Percentiles rank a stretch among this genome's conserved stretches.
These are phyloP conservation scores for Acanthornis magna DNA, from an alignment of 2,797 vertebrate genomes.

Conservation along the genomic window DNA sequence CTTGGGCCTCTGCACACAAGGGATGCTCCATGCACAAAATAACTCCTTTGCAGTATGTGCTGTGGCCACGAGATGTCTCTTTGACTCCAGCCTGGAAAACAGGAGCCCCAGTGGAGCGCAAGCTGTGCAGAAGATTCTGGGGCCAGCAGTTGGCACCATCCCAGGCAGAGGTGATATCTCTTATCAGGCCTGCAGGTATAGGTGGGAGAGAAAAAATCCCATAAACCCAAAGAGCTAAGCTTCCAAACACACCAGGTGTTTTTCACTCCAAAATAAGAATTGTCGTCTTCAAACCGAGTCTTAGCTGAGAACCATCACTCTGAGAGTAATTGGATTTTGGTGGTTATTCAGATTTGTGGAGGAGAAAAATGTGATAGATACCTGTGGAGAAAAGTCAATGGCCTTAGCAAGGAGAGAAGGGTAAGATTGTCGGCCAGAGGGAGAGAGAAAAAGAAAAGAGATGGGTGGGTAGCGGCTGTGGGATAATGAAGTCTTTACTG, in stretches of 20 bases:
- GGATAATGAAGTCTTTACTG: not conserved
- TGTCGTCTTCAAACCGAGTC: not conserved
- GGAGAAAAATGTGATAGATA: not conserved
- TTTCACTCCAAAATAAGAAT: not conserved
- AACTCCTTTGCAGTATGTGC: conserved; percentile 22
- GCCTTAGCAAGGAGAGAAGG: not conserved
- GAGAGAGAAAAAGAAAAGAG: not conserved
- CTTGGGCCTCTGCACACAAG: not conserved
- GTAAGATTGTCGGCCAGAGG: not conserved
- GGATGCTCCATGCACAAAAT: not conserved
- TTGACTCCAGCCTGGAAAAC: not conserved
- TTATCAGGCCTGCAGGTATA: not conserved
- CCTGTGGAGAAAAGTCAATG: not conserved
- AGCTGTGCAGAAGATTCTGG: not conserved
- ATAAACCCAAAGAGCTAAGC: not conserved
- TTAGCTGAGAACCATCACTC: not conserved
- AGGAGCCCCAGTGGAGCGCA: not conserved
- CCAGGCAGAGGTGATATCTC: not conserved
- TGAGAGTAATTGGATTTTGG: not conserved
- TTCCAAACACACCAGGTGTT: not conserved
- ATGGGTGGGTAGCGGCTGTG: not conserved
- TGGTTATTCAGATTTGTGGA: not conserved
- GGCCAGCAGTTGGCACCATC: not conserved
- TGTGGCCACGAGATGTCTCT: conserved; percentile 62
- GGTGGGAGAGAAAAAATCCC: not conserved